Evolutionary conservation across 2,888 invertebrate species (phyloP), one percentile per base, ranked within the genome.

Genomic region (Drosophila gaucha): DNA sequence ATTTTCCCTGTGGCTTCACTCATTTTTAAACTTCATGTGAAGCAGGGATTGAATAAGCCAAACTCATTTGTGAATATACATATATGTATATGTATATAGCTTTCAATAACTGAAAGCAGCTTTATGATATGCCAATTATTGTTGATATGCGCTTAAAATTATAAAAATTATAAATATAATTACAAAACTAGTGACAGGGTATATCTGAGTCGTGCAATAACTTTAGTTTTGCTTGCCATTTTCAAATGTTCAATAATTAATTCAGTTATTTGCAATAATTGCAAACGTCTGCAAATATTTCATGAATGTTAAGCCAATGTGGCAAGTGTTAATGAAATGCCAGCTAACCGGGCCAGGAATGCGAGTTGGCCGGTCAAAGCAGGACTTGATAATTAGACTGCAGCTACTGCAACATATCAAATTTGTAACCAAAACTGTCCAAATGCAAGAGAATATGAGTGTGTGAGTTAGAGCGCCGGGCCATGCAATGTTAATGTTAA

Each of bases 311-410:
- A 10, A 57, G 33, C 31, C 31, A 36, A 12, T n/a, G 49, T 41
- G 49, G 31, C 50, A 57, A 58, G 68, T 67, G 72, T 52, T 72
- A 69, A 76, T 65, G 24, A 65, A 54, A 63, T 44, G 26, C 52
- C 46, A 41, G 41, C 14, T 12, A 43, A 26, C 4, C 39, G 20
- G 33, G 31, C 35, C 31, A 20, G 6, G 1, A 30, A 18, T 36
- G 36, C 22, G n/a, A n/a, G 6, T 39, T 4, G 20, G 24, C 20
- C 20, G 28, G 6, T 12, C 46, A 6, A 6, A 9, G 10, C 20
- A 43, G 44, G 8, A 20, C 18, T 3, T 31, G 46, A 2, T 8
- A n/a, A 8, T 5, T 3, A 10, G 18, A 12, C 6, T 36, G 9
- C 44, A 44, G 44, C 30, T 12, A 2, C 14, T 30, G 3, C 22